Evolutionary conservation across 2,113 vertebrate genomes (phyloP).

Genomic region (Romanogobio albipinnatus): DNA sequence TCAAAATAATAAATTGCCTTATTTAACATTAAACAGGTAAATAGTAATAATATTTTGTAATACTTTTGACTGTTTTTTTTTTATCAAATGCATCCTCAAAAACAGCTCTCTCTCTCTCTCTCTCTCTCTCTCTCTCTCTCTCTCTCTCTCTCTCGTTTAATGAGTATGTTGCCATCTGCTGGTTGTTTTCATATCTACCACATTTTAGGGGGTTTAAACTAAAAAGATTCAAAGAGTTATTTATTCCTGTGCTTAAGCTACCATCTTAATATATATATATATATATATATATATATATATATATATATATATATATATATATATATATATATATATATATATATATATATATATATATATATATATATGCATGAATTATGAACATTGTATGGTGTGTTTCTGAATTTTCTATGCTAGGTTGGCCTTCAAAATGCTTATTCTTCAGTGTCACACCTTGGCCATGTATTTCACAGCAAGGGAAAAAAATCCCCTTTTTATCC

Average conservation of each 20-base stretch:
- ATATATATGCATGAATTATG: not conserved
- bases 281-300: no score
- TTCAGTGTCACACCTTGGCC: not conserved
- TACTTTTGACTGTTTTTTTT: not conserved
- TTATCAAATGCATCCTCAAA: not conserved
- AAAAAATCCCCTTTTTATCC: not conserved
- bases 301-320: no score
- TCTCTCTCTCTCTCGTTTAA: no score
- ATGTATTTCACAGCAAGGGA: not conserved
- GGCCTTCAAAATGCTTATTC: not conserved
- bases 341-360: no score
- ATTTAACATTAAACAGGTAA: no score
- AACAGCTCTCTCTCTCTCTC: no score
- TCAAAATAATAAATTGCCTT: no score
- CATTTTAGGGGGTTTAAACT: not conserved
- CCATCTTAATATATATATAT: no score
- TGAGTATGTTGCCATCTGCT: not conserved
- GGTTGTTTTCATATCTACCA: not conserved
- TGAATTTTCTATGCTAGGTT: not conserved
- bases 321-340: no score
- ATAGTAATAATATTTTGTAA: not conserved
- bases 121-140: no score
- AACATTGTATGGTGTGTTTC: not conserved
- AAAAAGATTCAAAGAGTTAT: not conserved
- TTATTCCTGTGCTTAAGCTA: not conserved